Evolutionary conservation across 2,113 vertebrate genomes (phyloP).

Genomic region (Pelecanus crispus): DNA sequence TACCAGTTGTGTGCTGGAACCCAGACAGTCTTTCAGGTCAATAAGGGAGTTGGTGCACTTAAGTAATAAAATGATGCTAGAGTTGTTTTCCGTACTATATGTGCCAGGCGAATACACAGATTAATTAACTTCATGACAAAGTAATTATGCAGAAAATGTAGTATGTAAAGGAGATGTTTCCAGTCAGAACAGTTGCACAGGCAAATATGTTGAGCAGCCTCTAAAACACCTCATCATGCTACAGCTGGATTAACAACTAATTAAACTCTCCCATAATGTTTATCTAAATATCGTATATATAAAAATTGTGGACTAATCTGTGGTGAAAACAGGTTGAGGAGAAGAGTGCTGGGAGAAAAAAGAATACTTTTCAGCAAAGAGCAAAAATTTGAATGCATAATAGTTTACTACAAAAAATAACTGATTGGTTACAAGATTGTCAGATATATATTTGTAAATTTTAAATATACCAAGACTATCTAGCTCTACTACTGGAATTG

Average conservation of each 20-base stretch:
- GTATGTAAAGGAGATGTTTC: neutral
- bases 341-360: neutral
- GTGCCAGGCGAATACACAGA: neutral
- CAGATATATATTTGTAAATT: neutral
- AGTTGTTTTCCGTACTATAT: neutral
- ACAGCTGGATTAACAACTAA: neutral
- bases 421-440: neutral
- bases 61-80: neutral
- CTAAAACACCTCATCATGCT: neutral
- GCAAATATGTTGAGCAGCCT: neutral
- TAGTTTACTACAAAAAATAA: neutral
- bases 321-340: neutral
- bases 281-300: neutral
- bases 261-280: neutral
- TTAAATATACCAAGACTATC: neutral
- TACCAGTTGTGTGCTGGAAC: neutral
- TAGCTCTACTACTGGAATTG: neutral
- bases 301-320: neutral
- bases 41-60: neutral
- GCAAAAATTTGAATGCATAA: neutral
- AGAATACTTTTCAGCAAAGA: neutral
- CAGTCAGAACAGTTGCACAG: neutral
- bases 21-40: neutral
- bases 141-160: neutral
- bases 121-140: neutral